phyloP scores from a whole-genome alignment of 1,140 invertebrate genomes.

The Diorhabda carinulata region DNA sequence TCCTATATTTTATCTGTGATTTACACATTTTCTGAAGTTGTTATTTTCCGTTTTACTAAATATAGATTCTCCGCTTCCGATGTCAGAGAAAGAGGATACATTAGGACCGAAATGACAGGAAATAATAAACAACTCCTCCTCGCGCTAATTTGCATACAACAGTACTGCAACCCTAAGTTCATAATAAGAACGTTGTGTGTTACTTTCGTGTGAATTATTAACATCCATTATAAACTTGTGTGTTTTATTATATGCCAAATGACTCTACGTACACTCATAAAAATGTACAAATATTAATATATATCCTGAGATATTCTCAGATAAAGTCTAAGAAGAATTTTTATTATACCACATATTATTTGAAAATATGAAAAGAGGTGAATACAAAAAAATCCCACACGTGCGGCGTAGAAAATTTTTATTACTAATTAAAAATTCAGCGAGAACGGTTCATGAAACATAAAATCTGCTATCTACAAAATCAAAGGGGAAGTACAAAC shows the following conservation, averaged over 20 bases:
- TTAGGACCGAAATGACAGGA: conserved; percentile 14
- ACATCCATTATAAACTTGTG: conserved; percentile 13
- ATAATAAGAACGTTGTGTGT: conserved; percentile 15
- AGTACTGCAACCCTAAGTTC: conserved; percentile 14
- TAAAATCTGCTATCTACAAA: too few species aligned
- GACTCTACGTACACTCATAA: too few species aligned
- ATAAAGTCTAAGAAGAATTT: too few species aligned
- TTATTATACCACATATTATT: too few species aligned
- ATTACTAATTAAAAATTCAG: too few species aligned
- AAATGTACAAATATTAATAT: too few species aligned
- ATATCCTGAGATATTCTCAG: too few species aligned
- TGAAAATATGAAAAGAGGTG: too few species aligned
- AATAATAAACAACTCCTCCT: conserved; percentile 19
- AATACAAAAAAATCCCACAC: too few species aligned
- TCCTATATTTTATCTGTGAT: conserved; percentile 8
- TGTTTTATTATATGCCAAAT: not conserved
- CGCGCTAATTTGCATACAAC: conserved; percentile 16
- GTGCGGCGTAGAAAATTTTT: too few species aligned
- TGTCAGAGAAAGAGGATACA: conserved; percentile 8
- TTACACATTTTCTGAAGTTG: conserved; percentile 15
- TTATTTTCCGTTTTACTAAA: conserved; percentile 13
- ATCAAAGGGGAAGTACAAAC: too few species aligned
- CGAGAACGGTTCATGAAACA: too few species aligned
- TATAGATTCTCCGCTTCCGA: conserved; percentile 16
- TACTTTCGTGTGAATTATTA: conserved; percentile 17